Evolutionary conservation across 1,140 invertebrate genomes (phyloP).

Genomic region (Bicyclus anynana): DNA sequence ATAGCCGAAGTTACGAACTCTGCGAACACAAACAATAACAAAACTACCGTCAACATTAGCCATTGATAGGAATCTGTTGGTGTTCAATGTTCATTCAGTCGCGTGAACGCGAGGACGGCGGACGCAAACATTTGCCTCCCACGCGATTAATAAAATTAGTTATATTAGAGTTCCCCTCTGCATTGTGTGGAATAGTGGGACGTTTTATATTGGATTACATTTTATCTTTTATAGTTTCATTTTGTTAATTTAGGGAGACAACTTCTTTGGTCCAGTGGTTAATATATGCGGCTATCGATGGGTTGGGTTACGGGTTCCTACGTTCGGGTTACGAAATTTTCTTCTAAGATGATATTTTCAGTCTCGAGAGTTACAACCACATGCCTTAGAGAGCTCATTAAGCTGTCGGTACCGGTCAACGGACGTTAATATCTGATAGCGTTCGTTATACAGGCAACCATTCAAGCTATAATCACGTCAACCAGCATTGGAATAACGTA

Average conservation of each 20-base stretch:
- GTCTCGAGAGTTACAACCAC: no score
- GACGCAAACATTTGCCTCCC: constrained; percentile 3
- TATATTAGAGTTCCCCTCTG: neutral
- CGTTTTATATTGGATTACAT: neutral
- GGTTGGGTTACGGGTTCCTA: no score
- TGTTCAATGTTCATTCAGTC: constrained; percentile 6
- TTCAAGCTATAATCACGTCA: no score
- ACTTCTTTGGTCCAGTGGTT: neutral
- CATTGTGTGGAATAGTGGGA: neutral
- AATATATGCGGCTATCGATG: no score
- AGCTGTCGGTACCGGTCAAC: no score
- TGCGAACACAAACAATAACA: constrained; percentile 2
- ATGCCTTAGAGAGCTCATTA: no score
- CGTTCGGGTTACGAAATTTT: no score
- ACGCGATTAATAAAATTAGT: constrained; percentile 5
- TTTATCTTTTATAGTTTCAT: neutral
- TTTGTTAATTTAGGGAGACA: no score
- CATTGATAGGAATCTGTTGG: constrained; percentile 1
- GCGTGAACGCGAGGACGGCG: neutral
- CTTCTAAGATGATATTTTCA: no score
- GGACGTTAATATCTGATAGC: no score
- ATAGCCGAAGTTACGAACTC: neutral
- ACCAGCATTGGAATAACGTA: no score
- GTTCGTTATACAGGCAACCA: no score
- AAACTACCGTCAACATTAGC: neutral